These are phyloP conservation scores for Salvelinus fontinalis DNA, from an alignment of 2,113 vertebrate genomes.

Conservation along the genomic window DNA sequence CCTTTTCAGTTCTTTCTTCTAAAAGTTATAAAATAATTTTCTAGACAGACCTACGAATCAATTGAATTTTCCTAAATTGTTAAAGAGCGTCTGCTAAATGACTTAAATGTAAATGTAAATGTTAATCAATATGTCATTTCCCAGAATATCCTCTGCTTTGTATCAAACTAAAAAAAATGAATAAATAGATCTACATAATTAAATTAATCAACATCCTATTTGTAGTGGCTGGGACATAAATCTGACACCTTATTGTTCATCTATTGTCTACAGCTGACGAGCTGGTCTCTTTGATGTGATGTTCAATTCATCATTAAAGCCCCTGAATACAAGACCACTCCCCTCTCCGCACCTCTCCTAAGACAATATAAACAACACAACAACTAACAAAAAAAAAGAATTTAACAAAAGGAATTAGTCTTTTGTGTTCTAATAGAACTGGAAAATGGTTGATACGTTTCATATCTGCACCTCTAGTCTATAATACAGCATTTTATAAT, in stretches of 20 bases:
- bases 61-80: too few species aligned
- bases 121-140: slow-evolving; percentile 16
- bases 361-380: slow-evolving; percentile 51
- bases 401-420: slow-evolving; percentile 43
- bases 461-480: not conserved
- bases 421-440: not conserved
- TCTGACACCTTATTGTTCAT: slow-evolving; percentile 60
- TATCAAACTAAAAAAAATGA: slow-evolving; percentile 17
- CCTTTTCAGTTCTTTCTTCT: slow-evolving; percentile 21
- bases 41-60: slow-evolving; percentile 20
- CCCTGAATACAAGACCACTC: not conserved
- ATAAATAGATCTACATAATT: slow-evolving; percentile 41
- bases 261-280: slow-evolving; percentile 67
- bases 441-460: not conserved
- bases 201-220: slow-evolving; percentile 52
- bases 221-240: slow-evolving; percentile 42
- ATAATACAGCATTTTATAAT: not conserved
- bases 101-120: too few species aligned
- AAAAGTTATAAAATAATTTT: slow-evolving; percentile 37
- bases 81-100: too few species aligned
- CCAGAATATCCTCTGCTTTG: slow-evolving; percentile 33
- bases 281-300: slow-evolving; percentile 71
- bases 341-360: slow-evolving; percentile 35
- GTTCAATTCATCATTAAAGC: slow-evolving; percentile 66
- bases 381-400: slow-evolving; percentile 20